Conservation (phyloP, 2,888 invertebrate species). For the Lasiommata megera region DNA sequence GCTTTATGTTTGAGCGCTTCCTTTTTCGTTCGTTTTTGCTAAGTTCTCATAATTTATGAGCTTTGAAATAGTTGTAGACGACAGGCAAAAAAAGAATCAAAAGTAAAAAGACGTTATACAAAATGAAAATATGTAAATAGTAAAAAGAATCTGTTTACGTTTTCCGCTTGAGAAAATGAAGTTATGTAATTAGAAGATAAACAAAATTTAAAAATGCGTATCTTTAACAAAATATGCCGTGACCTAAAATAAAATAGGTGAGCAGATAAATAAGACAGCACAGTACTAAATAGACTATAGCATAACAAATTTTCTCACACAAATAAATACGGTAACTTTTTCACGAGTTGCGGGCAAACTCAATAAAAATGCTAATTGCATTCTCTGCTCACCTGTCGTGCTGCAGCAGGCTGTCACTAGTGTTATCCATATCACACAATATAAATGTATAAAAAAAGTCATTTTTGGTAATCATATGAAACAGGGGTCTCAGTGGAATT, state of each 20-base stretch:
- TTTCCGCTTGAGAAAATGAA: background rate
- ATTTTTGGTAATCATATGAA: conserved; percentile 63
- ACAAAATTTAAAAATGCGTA: background rate
- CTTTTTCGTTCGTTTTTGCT: too few relatives aligned
- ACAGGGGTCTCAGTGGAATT: conserved; percentile 35
- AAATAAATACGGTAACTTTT: conserved; percentile 53
- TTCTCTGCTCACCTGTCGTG: conserved; percentile 70
- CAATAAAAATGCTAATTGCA: conserved; percentile 71
- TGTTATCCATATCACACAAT: conserved; percentile 73
- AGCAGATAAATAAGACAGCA: background rate
- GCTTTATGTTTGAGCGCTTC: background rate
- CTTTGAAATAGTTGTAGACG: background rate
- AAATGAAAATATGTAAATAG: background rate
- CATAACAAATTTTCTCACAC: conserved; percentile 16
- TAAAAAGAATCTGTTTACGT: background rate
- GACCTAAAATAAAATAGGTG: background rate
- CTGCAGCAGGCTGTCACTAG: conserved; percentile 65
- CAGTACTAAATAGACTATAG: background rate
- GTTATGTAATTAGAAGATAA: background rate
- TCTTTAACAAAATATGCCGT: background rate
- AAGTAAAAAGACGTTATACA: too few relatives aligned
- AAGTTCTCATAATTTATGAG: background rate
- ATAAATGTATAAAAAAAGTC: conserved; percentile 78
- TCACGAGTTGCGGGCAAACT: conserved; percentile 51
- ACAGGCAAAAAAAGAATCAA: too few relatives aligned